Base-by-base conservation (phyloP, 1,140 invertebrate genomes). In the Cepaea nemoralis region DNA sequence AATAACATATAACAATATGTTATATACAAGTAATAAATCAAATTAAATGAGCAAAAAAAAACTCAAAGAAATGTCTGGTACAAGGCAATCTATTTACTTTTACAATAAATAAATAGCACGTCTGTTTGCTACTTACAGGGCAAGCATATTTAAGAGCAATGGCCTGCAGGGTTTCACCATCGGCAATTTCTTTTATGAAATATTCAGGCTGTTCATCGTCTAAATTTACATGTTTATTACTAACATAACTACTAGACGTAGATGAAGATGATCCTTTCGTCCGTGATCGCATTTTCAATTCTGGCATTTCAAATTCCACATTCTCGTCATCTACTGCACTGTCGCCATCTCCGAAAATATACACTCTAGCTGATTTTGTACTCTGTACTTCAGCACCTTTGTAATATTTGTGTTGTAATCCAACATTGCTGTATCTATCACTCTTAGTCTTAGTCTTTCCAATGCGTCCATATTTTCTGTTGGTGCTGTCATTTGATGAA, bases 101-200 rank as follows among this genome's bases (percentile, higher is more conserved):
- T n/a, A n/a, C 50, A 14, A 55, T 55, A 16, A n/a, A 16, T 55
- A 55, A 55, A 16, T 55, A 55, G n/a, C n/a, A 55, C 50, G n/a
- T 16, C n/a, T n/a, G n/a, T n/a, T 22, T 40, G 39, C 42, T 27
- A 83, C 84, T 81, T 82, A 89, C 88, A 82, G 85, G 85, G 82
- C 87, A 89, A 48, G 86, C 83, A 82, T 87, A 89, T 79, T 87
- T 86, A 19, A 89, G 77, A n/a, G 88, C 83, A 35, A 89, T 22
- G 71, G 85, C 88, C 40, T 86, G 88, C 59, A 89, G 80, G 5
- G 87, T 88, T 27, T 89, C 88, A 19, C 84, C 87, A 67, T 88
- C 84, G 22, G 70, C 66, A 27, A 89, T 80, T 77, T 86, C 77
- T 74, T 85, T 86, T 37, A 88, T 86, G 77, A 88, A 85, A 48